Percentiles rank a stretch among this genome's conserved stretches.
These are phyloP conservation scores for Bubo blakistoni DNA, from an alignment of 2,113 vertebrate genomes.

Conservation along the genomic window DNA sequence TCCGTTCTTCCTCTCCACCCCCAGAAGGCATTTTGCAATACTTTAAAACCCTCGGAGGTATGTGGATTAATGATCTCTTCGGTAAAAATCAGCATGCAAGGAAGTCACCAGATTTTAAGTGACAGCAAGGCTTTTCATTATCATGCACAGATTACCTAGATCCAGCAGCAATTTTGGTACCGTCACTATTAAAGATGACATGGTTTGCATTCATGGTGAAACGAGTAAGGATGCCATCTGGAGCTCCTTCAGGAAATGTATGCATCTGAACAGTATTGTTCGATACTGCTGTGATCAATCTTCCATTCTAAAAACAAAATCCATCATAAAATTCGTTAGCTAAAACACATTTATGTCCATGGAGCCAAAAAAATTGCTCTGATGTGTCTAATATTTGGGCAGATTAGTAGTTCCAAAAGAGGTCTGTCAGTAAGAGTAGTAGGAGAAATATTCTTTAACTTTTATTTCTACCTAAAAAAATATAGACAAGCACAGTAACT, in stretches of 20 bases:
- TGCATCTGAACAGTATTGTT: conserved; percentile 93
- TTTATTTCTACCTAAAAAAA: background rate
- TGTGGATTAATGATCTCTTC: background rate
- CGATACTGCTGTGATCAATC: conserved; percentile 86
- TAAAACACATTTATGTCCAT: background rate
- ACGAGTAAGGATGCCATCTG: conserved; percentile 93
- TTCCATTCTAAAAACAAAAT: conserved; percentile 78
- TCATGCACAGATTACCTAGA: conserved; percentile 77
- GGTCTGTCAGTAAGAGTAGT: background rate
- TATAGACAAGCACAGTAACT: background rate
- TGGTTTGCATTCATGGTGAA: conserved; percentile 93
- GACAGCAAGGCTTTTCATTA: background rate
- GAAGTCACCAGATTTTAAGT: background rate
- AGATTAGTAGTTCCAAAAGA: background rate
- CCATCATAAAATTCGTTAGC: background rate
- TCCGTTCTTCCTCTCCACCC: background rate
- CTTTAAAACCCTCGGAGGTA: background rate
- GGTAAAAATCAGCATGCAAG: background rate
- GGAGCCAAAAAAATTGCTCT: background rate
- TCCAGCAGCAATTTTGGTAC: conserved; percentile 86
- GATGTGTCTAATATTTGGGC: background rate
- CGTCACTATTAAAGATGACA: conserved; percentile 82
- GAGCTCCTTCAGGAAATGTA: conserved; percentile 90
- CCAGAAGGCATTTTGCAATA: background rate
- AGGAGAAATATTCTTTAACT: background rate